Evolutionary conservation across 2,888 invertebrate genomes (phyloP).

Genomic region (Drosophila silvestris): DNA sequence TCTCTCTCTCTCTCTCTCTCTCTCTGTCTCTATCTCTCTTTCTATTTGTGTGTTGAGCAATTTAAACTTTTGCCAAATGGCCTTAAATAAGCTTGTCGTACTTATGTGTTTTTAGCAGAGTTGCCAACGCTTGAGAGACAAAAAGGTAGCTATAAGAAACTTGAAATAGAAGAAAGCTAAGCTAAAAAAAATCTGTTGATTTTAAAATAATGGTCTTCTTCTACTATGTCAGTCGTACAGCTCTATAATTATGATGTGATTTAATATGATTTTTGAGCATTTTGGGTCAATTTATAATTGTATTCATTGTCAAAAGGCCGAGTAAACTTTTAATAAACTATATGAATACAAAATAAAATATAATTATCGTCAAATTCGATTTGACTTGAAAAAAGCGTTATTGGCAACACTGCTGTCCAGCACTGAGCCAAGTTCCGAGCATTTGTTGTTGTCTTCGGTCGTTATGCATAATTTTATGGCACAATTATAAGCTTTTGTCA

Average conservation of each 20-base stretch:
- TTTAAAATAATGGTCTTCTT: background rate
- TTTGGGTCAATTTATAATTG: background rate
- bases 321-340: background rate
- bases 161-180: background rate
- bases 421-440: slow-evolving; percentile 17
- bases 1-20: background rate
- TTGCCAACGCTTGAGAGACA: background rate
- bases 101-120: slow-evolving; percentile 47
- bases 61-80: slow-evolving; percentile 66
- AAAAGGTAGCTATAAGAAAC: background rate
- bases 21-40: background rate
- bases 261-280: background rate
- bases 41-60: slow-evolving; percentile 30
- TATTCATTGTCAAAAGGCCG: background rate
- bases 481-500: slow-evolving; percentile 40
- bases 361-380: background rate
- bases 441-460: slow-evolving; percentile 16
- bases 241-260: background rate
- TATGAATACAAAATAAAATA: background rate
- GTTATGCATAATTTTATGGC: slow-evolving; percentile 31
- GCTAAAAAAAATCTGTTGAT: background rate
- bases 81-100: slow-evolving; percentile 57
- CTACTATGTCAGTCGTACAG: background rate
- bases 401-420: slow-evolving; percentile 4
- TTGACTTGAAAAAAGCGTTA: too few relatives aligned